Base-by-base conservation (phyloP, 2,113 vertebrate species). In the Chaetodon trifascialis region DNA sequence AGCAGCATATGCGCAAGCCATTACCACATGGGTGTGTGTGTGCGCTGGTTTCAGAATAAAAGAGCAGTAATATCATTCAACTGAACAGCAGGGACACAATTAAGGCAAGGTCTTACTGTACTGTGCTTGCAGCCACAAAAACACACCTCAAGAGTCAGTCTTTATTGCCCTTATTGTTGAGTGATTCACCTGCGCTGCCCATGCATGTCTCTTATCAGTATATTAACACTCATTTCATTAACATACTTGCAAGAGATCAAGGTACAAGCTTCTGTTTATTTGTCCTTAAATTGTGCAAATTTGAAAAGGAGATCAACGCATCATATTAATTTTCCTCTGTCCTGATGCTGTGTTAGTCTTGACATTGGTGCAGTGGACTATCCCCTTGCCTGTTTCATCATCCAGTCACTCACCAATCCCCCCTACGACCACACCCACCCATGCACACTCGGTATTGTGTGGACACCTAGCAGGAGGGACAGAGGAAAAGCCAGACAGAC, bases 1-100 rank as follows among this genome's bases (percentile, higher is more conserved):
- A 69, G 84, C 79, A 70, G 74, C 86, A 89, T 86, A 15, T 89
- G 89, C 21, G 16, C 62, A 90, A 93, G 23, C 40, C 76, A 92
- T 91, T 88, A 86, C 36, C 17, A 36, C 5, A 44, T 0, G 2
- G 44, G 23, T n/a, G 42, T 60, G 30, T 70, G 30, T 70, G 66
- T 11, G 52, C 1, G 25, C 54, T 23, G 51, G 4, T 63, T 59
- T 51, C 14, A 46, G 64, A 60, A 65, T n/a, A 38, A 67, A 76
- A 56, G 46, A 2, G 19, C 9, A 1, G 30, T 1, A 46, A 30
- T 52, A 38, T 3, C 25, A 69, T 30, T 42, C 5, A 56, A 30
- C 0, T 73, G 44, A 85, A 21, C 46, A 65, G 58, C 73, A 76
- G 64, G 40, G 49, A 25, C 72, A 60, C 58, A 63, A 49, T 44